Evolutionary conservation across 2,888 invertebrate genomes (phyloP).

Genomic region (Pantelozetes paolii): DNA sequence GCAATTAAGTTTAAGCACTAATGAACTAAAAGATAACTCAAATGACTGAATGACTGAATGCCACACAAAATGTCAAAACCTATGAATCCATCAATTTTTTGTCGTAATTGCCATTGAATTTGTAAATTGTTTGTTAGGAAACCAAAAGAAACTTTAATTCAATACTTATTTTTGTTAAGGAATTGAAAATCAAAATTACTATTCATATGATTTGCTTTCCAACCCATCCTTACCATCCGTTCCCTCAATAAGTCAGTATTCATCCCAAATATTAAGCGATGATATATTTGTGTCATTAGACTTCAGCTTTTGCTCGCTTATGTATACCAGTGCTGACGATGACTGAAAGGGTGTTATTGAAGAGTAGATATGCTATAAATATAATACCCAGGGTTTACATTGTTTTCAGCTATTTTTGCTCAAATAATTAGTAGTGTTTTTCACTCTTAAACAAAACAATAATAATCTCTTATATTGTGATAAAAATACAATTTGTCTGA

Average conservation of each 20-base stretch:
- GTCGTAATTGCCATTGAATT: too few relatives aligned
- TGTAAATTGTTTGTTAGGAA: too few relatives aligned
- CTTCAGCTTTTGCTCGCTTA: not conserved
- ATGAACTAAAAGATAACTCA: not conserved
- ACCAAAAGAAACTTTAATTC: too few relatives aligned
- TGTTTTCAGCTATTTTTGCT: conserved; percentile 4
- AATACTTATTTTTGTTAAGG: too few relatives aligned
- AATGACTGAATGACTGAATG: not conserved
- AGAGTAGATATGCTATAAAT: conserved; percentile 18
- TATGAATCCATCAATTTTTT: too few relatives aligned
- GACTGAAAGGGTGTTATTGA: not conserved
- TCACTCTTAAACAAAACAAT: not conserved
- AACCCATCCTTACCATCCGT: too few relatives aligned
- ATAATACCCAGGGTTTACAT: not conserved
- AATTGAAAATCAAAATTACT: too few relatives aligned
- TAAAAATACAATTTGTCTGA: conserved; percentile 21
- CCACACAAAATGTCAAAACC: not conserved
- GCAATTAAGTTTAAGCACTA: conserved; percentile 9
- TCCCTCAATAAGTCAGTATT: not conserved
- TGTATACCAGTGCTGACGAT: not conserved
- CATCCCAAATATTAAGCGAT: conserved; percentile 1
- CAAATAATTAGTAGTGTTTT: conserved; percentile 21
- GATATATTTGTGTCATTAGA: conserved; percentile 20
- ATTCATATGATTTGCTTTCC: too few relatives aligned
- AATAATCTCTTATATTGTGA: conserved; percentile 8